Evolutionary conservation across 2,888 invertebrate species (phyloP).

Genomic region (Xestia c-nigrum): DNA sequence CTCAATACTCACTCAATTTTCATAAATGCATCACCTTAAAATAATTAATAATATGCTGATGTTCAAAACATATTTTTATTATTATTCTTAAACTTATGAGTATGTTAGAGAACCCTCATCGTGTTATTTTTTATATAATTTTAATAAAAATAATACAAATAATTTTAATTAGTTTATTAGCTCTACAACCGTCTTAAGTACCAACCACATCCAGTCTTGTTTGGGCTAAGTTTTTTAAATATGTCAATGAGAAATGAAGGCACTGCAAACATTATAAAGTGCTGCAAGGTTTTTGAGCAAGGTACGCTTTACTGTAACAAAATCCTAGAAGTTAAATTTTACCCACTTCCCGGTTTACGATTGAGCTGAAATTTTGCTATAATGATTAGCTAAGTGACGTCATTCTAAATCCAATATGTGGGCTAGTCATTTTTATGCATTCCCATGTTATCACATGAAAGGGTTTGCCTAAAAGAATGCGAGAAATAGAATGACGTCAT

Average conservation of each 20-base stretch:
- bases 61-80: constrained; percentile 59
- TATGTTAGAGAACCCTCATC: constrained; percentile 67
- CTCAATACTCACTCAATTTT: constrained; percentile 54
- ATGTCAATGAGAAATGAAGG: constrained; percentile 64
- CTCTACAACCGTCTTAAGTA: constrained; percentile 68
- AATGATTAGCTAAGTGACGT: no score
- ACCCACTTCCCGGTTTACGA: no score
- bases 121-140: constrained; percentile 48
- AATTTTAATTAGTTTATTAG: constrained; percentile 36
- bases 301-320: neutral
- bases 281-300: neutral
- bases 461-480: no score
- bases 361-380: no score
- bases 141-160: constrained; percentile 47
- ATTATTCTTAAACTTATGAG: constrained; percentile 68
- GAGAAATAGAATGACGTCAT: no score
- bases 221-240: constrained; percentile 46
- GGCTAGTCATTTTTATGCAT: no score
- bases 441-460: no score
- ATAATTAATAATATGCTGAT: constrained; percentile 42
- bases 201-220: constrained; percentile 76
- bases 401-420: no score
- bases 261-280: constrained; percentile 54
- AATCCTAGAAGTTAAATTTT: no score
- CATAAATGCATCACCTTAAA: constrained; percentile 68